Evolutionary conservation across 2,113 vertebrate species (phyloP), one percentile per base, ranked within the genome.

Genomic region (Odocoileus virginianus): DNA sequence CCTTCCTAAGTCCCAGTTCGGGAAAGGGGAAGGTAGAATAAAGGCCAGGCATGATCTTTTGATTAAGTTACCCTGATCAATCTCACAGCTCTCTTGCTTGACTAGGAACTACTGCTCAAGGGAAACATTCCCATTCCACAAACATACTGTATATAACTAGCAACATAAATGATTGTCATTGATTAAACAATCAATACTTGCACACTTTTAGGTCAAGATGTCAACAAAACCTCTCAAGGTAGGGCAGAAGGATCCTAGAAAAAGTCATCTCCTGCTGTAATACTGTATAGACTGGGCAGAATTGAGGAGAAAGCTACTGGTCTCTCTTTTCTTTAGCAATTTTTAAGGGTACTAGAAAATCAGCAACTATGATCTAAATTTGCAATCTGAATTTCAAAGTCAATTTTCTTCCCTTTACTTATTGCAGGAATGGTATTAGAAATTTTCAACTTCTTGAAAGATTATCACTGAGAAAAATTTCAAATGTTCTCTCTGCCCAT

Each of bases 121-220:
- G n/a, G 13, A 57, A 76, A 92, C 74, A 97, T 47, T 64, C n/a
- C 45, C 21, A 60, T 47, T 28, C 21, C 78, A 96, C 47, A 82
- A 97, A 81, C 47, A n/a, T 25, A 71, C 6, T 74, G 33, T 14
- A 60, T 19, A 67, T 27, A 7, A 82, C 16, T 76, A n/a, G 57
- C 95, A 82, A 95, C 13, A 78, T 71, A 57, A 21, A 78, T 2
- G 54, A n/a, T 36, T 86, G 43, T 94, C 91, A 55, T 4, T 60
- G 40, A 98, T 96, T 40, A 89, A 85, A 91, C 27, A 71, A 21
- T 27, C 54, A 96, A 83, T 64, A 95, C 82, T 58, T 87, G 27
- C 5, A 90, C n/a, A 82, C n/a, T 67, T 87, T 86, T 60, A 82
- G 76, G 45, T 96, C 87, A 95, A 85, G 64, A 64, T 64, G 30